Conservation (phyloP, 1,140 invertebrate species). For the Apis laboriosa region DNA sequence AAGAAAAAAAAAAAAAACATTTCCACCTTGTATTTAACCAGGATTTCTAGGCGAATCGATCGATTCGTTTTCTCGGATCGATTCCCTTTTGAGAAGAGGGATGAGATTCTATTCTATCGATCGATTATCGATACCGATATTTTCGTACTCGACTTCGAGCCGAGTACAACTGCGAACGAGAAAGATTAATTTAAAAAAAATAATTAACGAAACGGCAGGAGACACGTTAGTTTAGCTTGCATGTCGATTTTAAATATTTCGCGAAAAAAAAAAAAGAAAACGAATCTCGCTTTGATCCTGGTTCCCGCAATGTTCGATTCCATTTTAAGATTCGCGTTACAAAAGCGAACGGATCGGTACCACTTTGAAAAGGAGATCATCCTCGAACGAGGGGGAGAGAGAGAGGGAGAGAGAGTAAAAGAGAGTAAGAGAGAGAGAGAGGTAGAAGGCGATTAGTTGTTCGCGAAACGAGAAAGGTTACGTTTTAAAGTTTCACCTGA, state of each 20-base stretch:
- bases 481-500: conserved; percentile 7
- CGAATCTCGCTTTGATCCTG: conserved; percentile 1
- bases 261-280: too few relatives aligned
- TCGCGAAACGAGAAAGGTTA: conserved; percentile 24
- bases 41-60: conserved; percentile 39
- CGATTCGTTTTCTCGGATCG: conserved; percentile 36
- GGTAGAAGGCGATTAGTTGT: conserved; percentile 28
- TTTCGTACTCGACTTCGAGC: not conserved
- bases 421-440: conserved; percentile 3
- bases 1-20: conserved; percentile 23
- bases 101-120: not conserved
- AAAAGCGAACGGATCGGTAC: not conserved
- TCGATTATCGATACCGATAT: not conserved
- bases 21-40: conserved; percentile 57
- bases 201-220: not conserved
- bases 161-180: too few relatives aligned
- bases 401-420: not conserved
- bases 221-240: not conserved
- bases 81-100: not conserved
- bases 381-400: not conserved
- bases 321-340: conserved; percentile 27
- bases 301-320: not conserved
- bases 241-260: not conserved
- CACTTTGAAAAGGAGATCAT: not conserved
- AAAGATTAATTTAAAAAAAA: not conserved